Conservation (phyloP, 2,113 vertebrate genomes). For the Myocastor coypus region DNA sequence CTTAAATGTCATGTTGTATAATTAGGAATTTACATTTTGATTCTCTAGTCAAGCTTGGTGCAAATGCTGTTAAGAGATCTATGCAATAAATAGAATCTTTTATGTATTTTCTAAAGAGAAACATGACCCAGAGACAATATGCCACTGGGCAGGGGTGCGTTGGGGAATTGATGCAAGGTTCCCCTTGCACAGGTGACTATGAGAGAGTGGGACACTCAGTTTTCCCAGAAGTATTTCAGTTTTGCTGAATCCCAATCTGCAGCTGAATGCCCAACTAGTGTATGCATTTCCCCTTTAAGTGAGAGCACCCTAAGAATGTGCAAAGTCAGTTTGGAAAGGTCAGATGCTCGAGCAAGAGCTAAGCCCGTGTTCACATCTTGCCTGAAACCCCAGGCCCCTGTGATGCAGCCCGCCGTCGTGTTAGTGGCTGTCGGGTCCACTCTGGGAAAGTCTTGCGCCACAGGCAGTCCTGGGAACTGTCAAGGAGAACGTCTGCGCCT, state of each 20-base stretch:
- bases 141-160: neutral
- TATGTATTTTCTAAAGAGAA: neutral
- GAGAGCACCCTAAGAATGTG: neutral
- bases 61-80: constrained; percentile 11
- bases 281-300: constrained; percentile 24
- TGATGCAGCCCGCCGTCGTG: neutral
- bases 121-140: neutral
- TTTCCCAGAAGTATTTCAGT: neutral
- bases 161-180: neutral
- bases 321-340: constrained; percentile 6
- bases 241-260: constrained; percentile 23
- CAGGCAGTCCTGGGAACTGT: neutral
- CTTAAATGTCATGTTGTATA: neutral
- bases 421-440: neutral
- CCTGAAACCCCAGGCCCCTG: neutral
- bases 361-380: neutral
- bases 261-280: constrained; percentile 8
- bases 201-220: neutral
- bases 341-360: neutral
- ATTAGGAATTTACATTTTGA: constrained; percentile 8
- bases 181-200: neutral
- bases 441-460: neutral
- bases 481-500: neutral
- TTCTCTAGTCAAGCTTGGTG: constrained; percentile 21
- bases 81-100: neutral